phyloP scores from a whole-genome alignment of 2,888 invertebrate species.

The Polydrusus cervinus region DNA sequence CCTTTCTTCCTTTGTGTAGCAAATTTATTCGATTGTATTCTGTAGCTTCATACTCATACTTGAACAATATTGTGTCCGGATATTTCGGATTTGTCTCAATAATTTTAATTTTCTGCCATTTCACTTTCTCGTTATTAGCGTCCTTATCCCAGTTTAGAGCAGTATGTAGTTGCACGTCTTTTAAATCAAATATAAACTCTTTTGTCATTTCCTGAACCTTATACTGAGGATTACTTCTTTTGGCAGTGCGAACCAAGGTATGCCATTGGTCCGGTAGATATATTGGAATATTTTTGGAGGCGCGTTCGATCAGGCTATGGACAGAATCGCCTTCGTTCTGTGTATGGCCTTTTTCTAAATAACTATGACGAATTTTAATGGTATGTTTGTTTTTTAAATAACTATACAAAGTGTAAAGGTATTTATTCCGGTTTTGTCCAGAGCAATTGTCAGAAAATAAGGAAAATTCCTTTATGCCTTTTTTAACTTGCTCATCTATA shows the following conservation, averaged over 20 bases:
- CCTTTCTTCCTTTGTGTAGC: constrained; percentile 31
- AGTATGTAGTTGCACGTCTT: constrained; percentile 37
- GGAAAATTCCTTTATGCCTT: no score
- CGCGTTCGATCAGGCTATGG: neutral
- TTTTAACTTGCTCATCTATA: no score
- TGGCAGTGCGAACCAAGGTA: no score
- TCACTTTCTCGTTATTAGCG: constrained; percentile 29
- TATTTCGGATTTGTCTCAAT: constrained; percentile 11
- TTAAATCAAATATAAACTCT: constrained; percentile 36
- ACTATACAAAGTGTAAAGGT: no score
- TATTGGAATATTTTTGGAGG: no score
- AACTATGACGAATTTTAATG: no score
- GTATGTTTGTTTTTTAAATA: neutral
- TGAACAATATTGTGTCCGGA: constrained; percentile 17
- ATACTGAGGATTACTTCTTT: no score
- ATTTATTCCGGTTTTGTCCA: no score
- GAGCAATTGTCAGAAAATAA: no score
- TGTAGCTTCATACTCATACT: constrained; percentile 16
- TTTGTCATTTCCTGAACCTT: neutral
- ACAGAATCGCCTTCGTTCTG: no score
- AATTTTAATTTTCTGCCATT: constrained; percentile 8
- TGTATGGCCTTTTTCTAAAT: no score
- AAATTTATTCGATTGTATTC: constrained; percentile 26
- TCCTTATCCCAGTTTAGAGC: constrained; percentile 40
- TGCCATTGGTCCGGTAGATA: no score